Base-by-base conservation (phyloP, 2,888 invertebrate genomes). In the Eupithecia dodoneata region DNA sequence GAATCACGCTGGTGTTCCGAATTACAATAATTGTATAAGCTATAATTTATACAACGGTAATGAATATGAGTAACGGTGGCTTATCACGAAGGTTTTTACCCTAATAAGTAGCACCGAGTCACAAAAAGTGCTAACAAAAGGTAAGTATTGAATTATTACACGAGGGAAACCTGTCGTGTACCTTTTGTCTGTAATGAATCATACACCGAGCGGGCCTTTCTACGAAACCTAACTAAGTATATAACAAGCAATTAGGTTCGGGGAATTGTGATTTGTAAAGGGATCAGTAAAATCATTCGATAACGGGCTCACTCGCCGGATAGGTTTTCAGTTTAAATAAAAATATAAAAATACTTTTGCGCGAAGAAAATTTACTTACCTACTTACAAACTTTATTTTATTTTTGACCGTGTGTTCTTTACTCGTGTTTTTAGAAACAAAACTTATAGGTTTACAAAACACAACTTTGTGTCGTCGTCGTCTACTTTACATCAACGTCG, bases 1-100 rank as follows among this genome's bases (percentile, higher is more conserved):
- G 87, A 90, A 93, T 90, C 92, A 93, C 92, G 44, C 47, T 86
- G 83, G 83, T 89, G 87, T 89, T 86, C 85, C 83, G 85, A 84
- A 87, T 87, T 87, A 90, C 88, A 90, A 89, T 90, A 92, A 91
- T 90, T 91, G 89, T 89, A 88, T 91, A 74, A 90, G 87, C 89
- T 90, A 92, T 93, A 93, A 92, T 92, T 93, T 92, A 92, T 91
- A 90, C 90, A 87, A 90, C 89, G 89, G 91, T 92, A 94, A 92
- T 92, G 91, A 92, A 92, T 91, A 89, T 93, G 92, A 94, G 87
- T 92, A 93, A 94, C 91, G 90, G 90, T 87, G 84, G 82, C 82
- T 83, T 87, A 89, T 84, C 94, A 94, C 94, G 94, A 90, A 93
- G 89, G 90, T 90, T 92, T 91, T 91, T 88, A 92, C 89, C 85